phyloP scores from a whole-genome alignment of 1,140 invertebrate species.

The Zelostemma sp. region DNA sequence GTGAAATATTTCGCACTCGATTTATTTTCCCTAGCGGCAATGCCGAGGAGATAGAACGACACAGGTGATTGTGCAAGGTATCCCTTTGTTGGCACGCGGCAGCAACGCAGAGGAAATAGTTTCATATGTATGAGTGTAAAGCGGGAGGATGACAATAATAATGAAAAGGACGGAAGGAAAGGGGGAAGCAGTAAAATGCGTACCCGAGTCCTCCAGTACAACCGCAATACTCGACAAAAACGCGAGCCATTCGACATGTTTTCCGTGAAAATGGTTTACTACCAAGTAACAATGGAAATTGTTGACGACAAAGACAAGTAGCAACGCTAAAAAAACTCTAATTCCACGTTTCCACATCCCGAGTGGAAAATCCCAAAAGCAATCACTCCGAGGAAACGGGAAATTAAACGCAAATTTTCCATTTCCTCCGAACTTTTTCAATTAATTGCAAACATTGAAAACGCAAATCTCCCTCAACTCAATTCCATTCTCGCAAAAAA shows the following conservation, averaged over 20 bases:
- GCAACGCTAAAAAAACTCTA: not conserved
- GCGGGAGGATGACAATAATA: conserved; percentile 26
- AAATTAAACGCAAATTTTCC: too few species aligned
- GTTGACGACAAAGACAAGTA: conserved; percentile 18
- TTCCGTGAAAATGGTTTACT: conserved; percentile 65
- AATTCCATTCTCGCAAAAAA: too few species aligned
- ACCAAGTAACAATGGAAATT: conserved; percentile 66
- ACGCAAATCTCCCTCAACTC: not conserved
- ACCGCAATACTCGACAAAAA: conserved; percentile 28
- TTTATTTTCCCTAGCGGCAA: too few species aligned
- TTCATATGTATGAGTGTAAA: conserved; percentile 15
- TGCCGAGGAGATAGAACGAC: not conserved
- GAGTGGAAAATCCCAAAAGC: not conserved
- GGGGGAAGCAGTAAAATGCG: conserved; percentile 26
- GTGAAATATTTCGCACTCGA: too few species aligned
- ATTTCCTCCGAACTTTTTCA: not conserved
- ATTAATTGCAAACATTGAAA: not conserved
- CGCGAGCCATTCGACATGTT: conserved; percentile 56
- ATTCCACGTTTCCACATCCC: too few species aligned
- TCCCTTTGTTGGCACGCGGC: conserved; percentile 14
- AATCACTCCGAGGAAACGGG: not conserved
- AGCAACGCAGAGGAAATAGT: conserved; percentile 32
- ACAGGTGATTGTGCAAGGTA: conserved; percentile 17
- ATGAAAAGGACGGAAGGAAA: conserved; percentile 23
- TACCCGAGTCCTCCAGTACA: conserved; percentile 33